Evolutionary conservation across 1,140 invertebrate genomes (phyloP), one percentile per base, ranked within the genome.

Genomic region (Papilio helenus): DNA sequence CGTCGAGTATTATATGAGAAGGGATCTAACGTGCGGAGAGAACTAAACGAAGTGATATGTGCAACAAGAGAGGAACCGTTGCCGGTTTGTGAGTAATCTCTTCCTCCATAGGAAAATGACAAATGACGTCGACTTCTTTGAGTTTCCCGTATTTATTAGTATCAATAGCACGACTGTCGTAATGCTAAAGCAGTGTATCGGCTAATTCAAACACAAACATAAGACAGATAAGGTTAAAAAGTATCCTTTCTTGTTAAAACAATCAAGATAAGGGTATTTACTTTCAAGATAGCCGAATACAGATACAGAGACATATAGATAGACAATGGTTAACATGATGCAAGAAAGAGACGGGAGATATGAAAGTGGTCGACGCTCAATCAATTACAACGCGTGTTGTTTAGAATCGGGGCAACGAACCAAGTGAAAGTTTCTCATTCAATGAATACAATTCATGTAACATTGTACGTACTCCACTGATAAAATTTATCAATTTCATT

Each of bases 371-470:
- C 55, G 29, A 74, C 23, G 39, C 55, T 65, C 76, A 77, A 77
- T 83, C 72, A 76, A 77, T 68, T 68, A 80, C 78, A 81, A 23
- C 42, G 83, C 71, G 80, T 72, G 73, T 79, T 84, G 71, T 80
- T 49, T 77, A 76, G 42, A 71, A 51, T 29, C 81, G 76, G 82
- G 79, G 79, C 81, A 84, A 84, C 81, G 82, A 82, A 84, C 86
- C 58, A 72, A 82, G 84, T 80, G 83, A 86, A 87, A 85, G 82
- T 84, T 85, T 79, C 79, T 79, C 81, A 72, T 80, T 39, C 77
- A 44, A 44, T 74, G 18, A 44, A 61, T 65, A 29, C 23, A 61
- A 61, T 77, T 18, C 23, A 61, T 42, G 23, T 29, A 51, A 20
- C 20, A n/a, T 29, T 49, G 16, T 46, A 74, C 20, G 42, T 34